These are phyloP conservation scores for Dryas iulia DNA, from an alignment of 1,140 invertebrate genomes.

Conservation along the genomic window DNA sequence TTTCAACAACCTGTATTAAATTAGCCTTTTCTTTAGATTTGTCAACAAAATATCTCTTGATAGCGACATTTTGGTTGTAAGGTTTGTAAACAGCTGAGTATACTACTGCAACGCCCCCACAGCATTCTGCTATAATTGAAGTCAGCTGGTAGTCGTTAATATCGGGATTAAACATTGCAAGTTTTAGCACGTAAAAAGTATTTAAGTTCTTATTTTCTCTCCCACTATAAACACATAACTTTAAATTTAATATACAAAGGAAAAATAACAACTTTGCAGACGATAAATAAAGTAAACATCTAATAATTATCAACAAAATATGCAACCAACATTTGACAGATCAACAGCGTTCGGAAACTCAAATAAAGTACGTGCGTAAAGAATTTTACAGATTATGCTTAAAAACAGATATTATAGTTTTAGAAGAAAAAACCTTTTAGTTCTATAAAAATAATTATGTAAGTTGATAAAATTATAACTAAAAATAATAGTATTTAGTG, in stretches of 20 bases:
- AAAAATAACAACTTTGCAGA: constrained; percentile 6
- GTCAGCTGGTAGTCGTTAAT: constrained; percentile 81
- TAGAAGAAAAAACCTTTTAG: too few species aligned
- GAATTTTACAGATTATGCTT: too few species aligned
- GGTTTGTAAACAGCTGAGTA: constrained; percentile 85
- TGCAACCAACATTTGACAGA: constrained; percentile 11
- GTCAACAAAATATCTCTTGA: constrained; percentile 89
- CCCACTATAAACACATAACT: constrained; percentile 15
- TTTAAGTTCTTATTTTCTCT: background rate
- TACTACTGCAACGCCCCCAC: constrained; percentile 84
- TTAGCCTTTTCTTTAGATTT: constrained; percentile 84
- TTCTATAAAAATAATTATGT: too few species aligned
- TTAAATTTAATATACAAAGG: background rate
- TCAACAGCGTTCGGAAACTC: constrained; percentile 3
- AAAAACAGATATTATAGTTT: too few species aligned
- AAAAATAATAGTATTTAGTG: too few species aligned
- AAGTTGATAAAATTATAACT: too few species aligned
- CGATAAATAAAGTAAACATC: constrained; percentile 16
- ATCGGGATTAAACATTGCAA: constrained; percentile 68
- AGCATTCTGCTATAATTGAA: constrained; percentile 85
- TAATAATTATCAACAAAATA: constrained; percentile 12
- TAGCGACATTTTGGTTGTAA: constrained; percentile 85
- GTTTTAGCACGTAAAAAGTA: background rate
- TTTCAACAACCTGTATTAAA: constrained; percentile 82
- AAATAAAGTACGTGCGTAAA: background rate